phyloP scores from a whole-genome alignment of 2,797 vertebrate genomes.

The Sciurus vulgaris region DNA sequence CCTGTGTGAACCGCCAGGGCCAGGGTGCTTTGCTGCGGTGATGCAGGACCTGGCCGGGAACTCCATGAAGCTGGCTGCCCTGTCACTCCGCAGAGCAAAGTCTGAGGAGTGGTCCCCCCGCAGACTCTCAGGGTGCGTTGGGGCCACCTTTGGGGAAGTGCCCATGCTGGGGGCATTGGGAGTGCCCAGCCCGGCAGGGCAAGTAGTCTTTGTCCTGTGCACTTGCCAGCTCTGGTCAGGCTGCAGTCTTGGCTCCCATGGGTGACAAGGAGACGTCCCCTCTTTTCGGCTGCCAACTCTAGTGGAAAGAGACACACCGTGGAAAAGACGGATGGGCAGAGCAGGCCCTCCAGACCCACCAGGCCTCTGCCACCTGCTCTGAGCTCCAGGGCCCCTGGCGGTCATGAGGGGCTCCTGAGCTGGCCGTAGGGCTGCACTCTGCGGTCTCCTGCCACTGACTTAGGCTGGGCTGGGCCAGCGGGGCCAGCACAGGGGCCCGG shows the following conservation, averaged over 20 bases:
- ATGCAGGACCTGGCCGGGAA: rapidly evolving
- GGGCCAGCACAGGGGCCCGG: background rate
- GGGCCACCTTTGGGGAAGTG: background rate
- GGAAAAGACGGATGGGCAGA: rapidly evolving
- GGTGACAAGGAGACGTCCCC: rapidly evolving
- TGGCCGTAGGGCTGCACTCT: rapidly evolving
- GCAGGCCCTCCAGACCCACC: background rate
- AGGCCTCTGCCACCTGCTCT: rapidly evolving
- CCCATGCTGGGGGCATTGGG: background rate
- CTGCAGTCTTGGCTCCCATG: rapidly evolving
- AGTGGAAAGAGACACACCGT: background rate
- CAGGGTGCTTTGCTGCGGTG: rapidly evolving
- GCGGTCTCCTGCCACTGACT: rapidly evolving
- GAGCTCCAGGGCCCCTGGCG: rapidly evolving
- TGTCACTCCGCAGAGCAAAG: background rate
- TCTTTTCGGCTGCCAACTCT: rapidly evolving
- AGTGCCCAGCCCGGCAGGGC: rapidly evolving
- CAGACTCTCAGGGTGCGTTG: rapidly evolving
- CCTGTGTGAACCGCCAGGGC: rapidly evolving
- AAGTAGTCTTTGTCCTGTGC: rapidly evolving
- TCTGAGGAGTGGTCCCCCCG: rapidly evolving
- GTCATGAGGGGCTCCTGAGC: background rate
- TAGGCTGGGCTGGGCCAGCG: rapidly evolving
- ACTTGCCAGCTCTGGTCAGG: rapidly evolving
- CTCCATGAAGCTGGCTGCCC: rapidly evolving